Evolutionary conservation across 2,113 vertebrate genomes (phyloP).

Genomic region (Lagopus leucura): DNA sequence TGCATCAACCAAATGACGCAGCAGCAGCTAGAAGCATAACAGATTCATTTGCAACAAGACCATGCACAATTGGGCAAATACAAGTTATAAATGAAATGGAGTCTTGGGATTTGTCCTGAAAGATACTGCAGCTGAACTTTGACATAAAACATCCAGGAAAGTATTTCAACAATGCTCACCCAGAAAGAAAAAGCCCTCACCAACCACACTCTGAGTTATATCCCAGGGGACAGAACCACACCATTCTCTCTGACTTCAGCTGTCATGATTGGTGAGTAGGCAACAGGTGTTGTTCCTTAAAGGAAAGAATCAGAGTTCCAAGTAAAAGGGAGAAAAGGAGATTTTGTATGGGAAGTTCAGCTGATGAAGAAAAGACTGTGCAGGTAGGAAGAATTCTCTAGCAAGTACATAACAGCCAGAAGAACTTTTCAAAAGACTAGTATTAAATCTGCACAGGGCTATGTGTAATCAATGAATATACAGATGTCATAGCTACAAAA

Average conservation of each 20-base stretch:
- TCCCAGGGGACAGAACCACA: not conserved
- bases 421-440: not conserved
- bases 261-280: not conserved
- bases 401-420: not conserved
- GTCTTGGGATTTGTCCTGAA: not conserved
- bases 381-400: not conserved
- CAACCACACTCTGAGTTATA: not conserved
- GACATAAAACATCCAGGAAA: not conserved
- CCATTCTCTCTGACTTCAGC: slow-evolving; percentile 10
- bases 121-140: not conserved
- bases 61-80: not conserved
- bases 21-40: not conserved
- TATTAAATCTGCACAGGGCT: not conserved
- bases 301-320: not conserved
- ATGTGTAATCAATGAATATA: not conserved
- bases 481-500: no score
- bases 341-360: not conserved
- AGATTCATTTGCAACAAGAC: not conserved
- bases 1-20: not conserved
- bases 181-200: not conserved
- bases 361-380: not conserved
- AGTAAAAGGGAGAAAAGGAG: not conserved
- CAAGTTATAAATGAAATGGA: not conserved
- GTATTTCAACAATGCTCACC: not conserved
- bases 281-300: slow-evolving; percentile 28